Percentiles rank a stretch among this genome's conserved stretches.
Conservation (phyloP, 2,888 invertebrate species). For the Aradus depressus region DNA sequence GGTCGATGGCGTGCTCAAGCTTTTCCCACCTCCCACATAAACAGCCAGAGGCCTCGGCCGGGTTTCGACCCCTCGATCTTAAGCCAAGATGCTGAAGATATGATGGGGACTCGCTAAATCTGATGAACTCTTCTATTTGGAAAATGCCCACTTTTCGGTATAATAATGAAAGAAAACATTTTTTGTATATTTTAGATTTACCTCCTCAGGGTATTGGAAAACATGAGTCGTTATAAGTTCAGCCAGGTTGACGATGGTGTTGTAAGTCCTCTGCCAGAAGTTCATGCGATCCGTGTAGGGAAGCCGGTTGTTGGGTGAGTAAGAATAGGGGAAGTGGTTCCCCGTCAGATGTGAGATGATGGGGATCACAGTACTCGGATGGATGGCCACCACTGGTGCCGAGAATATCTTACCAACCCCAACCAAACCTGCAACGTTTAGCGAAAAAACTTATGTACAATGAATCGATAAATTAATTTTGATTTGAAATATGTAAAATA, state of each 20-base stretch:
- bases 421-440: neutral
- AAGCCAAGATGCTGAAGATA: too few species aligned
- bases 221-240: constrained; percentile 1
- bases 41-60: too few species aligned
- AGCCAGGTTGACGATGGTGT: neutral
- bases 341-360: neutral
- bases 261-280: constrained; percentile 6
- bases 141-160: too few species aligned
- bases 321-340: neutral
- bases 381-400: neutral
- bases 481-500: too few species aligned
- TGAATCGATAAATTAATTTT: too few species aligned
- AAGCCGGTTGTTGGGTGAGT: neutral
- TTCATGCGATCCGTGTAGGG: constrained; percentile 3
- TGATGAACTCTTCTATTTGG: too few species aligned
- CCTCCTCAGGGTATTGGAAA: constrained; percentile 2
- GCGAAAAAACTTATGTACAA: too few species aligned
- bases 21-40: too few species aligned
- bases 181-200: neutral
- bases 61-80: too few species aligned
- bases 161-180: neutral
- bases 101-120: too few species aligned
- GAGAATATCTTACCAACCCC: neutral
- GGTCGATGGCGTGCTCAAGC: too few species aligned
- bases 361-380: neutral